Evolutionary conservation across 2,888 invertebrate genomes (phyloP).

Genomic region (Cephus pulcher): DNA sequence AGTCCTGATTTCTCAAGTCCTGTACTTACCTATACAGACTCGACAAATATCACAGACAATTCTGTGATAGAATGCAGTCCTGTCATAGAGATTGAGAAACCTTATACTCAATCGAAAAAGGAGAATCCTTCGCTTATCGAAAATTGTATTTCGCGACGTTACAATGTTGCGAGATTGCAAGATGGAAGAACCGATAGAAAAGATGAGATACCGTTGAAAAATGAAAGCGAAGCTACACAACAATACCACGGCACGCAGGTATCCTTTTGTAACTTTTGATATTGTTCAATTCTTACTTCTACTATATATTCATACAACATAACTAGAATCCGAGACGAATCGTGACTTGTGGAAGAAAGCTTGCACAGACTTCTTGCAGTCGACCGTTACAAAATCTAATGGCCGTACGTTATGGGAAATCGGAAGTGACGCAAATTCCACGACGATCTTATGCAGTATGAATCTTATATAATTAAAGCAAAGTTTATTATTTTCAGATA

Average conservation of each 20-base stretch:
- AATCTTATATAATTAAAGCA: no score
- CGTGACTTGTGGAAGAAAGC: background rate
- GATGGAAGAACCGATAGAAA: background rate
- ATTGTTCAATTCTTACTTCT: background rate
- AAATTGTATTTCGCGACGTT: background rate
- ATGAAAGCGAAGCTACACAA: background rate
- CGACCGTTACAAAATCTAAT: background rate
- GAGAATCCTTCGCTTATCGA: background rate
- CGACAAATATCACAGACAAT: background rate
- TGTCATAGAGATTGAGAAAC: background rate
- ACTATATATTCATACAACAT: background rate
- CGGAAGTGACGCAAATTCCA: background rate
- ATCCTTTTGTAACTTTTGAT: background rate
- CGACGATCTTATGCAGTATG: background rate
- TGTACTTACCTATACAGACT: background rate
- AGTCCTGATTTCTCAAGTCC: background rate
- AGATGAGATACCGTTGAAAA: background rate
- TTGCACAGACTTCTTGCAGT: background rate
- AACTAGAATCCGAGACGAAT: background rate
- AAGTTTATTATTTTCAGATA: no score
- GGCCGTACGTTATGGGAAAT: background rate
- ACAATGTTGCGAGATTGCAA: background rate
- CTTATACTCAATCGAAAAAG: background rate
- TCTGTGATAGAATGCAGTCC: background rate
- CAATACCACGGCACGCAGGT: background rate